These are phyloP conservation scores for Eclectus roratus DNA, from an alignment of 2,113 vertebrate species.

Conservation along the genomic window DNA sequence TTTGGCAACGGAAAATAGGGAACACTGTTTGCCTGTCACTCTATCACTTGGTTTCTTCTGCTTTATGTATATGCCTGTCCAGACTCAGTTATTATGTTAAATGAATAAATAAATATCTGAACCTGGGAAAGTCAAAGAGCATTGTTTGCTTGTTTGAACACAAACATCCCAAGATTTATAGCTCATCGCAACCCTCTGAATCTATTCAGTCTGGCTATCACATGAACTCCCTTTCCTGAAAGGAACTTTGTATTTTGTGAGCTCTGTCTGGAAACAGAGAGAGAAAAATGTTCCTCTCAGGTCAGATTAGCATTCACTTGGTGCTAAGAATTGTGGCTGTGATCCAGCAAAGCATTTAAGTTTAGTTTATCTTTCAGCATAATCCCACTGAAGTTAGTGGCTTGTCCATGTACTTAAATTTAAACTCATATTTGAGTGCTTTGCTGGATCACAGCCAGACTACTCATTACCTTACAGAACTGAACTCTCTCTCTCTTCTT, in stretches of 20 bases:
- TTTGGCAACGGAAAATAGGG: neutral
- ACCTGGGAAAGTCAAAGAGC: neutral
- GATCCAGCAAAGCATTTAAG: slow-evolving; percentile 41
- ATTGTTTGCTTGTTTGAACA: neutral
- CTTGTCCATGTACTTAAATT: neutral
- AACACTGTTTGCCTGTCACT: neutral
- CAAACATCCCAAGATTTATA: neutral
- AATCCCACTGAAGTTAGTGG: slow-evolving; percentile 20
- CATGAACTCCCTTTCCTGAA: neutral
- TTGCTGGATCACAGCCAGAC: slow-evolving; percentile 32
- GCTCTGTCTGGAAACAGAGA: neutral
- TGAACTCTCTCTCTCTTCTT: neutral
- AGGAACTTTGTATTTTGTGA: neutral
- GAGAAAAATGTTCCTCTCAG: neutral
- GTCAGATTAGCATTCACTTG: neutral
- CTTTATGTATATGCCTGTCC: neutral
- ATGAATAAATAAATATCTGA: neutral
- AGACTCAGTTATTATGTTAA: neutral
- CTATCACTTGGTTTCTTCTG: neutral
- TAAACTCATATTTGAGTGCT: neutral
- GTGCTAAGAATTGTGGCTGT: neutral
- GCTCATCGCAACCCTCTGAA: neutral
- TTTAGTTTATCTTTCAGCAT: slow-evolving; percentile 28
- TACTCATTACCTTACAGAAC: neutral
- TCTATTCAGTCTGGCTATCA: neutral